Percentiles rank a stretch among this genome's conserved stretches.
Evolutionary conservation across 2,113 vertebrate species (phyloP).

Genomic region (Petromus typicus): DNA sequence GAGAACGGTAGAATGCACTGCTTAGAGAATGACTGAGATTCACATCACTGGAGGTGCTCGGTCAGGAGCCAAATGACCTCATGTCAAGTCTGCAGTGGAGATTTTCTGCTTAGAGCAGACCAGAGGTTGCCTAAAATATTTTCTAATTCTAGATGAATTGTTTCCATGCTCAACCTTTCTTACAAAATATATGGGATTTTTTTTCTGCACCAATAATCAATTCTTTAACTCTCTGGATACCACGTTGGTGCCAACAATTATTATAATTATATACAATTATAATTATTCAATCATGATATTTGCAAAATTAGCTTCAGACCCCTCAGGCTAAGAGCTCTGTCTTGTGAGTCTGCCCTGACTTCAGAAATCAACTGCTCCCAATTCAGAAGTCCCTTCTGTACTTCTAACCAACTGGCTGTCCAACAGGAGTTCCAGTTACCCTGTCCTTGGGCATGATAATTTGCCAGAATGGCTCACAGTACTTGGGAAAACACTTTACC

Average conservation of each 20-base stretch:
- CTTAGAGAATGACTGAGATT: slow-evolving; percentile 34
- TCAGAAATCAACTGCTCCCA: not conserved
- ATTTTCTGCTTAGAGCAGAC: slow-evolving; percentile 9
- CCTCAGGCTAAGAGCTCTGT: not conserved
- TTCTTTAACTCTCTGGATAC: not conserved
- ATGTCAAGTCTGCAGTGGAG: not conserved
- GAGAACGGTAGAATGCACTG: slow-evolving; percentile 47
- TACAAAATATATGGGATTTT: not conserved
- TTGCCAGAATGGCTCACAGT: not conserved
- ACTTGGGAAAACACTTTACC: not conserved
- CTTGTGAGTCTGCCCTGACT: not conserved
- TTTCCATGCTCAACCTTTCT: not conserved
- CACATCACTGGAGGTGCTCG: slow-evolving; percentile 43
- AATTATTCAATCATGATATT: not conserved
- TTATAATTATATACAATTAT: not conserved
- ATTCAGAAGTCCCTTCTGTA: not conserved
- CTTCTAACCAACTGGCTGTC: not conserved
- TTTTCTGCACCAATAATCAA: not conserved
- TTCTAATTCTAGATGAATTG: not conserved
- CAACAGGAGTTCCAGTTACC: not conserved
- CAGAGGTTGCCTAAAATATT: slow-evolving; percentile 47
- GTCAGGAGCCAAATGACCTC: slow-evolving; percentile 55
- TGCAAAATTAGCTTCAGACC: not conserved
- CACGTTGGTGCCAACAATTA: not conserved
- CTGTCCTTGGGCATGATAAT: not conserved